Conservation (phyloP, 1,140 invertebrate genomes). For the Orchestia grillus region DNA sequence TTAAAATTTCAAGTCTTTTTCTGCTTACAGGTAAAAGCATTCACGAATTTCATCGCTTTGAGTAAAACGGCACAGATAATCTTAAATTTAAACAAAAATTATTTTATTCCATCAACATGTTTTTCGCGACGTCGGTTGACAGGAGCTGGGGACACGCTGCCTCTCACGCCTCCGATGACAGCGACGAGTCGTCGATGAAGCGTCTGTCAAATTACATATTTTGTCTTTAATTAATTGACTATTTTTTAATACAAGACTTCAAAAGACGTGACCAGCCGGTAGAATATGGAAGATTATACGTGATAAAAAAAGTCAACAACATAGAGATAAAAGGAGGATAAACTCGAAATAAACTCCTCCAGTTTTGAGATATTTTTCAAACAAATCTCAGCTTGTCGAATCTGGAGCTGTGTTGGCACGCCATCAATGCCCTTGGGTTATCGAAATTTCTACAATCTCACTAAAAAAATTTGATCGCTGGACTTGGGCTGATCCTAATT, state of each 20-base stretch:
- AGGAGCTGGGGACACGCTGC: not conserved
- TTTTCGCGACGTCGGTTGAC: not conserved
- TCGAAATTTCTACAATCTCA: too few species aligned
- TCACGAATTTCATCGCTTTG: not conserved
- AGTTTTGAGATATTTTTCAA: too few species aligned
- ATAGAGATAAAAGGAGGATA: not conserved
- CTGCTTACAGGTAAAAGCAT: not conserved
- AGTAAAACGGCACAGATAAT: not conserved
- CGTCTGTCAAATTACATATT: not conserved
- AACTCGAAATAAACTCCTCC: too few species aligned
- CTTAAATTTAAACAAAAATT: not conserved
- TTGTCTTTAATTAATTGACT: too few species aligned
- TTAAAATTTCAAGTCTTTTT: not conserved
- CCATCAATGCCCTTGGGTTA: too few species aligned
- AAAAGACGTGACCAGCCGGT: not conserved
- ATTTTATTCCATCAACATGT: not conserved
- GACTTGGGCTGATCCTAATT: too few species aligned
- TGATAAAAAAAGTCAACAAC: not conserved
- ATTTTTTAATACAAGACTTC: too few species aligned
- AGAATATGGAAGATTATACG: not conserved
- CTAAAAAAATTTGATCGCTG: too few species aligned
- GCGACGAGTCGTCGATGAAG: not conserved
- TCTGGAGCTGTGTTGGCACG: too few species aligned
- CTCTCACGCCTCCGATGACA: not conserved
- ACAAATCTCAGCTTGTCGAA: too few species aligned